Percentiles rank a stretch among this genome's conserved stretches.
Evolutionary conservation across 2,888 invertebrate species (phyloP).

Genomic region (Perizoma flavofasciatum): DNA sequence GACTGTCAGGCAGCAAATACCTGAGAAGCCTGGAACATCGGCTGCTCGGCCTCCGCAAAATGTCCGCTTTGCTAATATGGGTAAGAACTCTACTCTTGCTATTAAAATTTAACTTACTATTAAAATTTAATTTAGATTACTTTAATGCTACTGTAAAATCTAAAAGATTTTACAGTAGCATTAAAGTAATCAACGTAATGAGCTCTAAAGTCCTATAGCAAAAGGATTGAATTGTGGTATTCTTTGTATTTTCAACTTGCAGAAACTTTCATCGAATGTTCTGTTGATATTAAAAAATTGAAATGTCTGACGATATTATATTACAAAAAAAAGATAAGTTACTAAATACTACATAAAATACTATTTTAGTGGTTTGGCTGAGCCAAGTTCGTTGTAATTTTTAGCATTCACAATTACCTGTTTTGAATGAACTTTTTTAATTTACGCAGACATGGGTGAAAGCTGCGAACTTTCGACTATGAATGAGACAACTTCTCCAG

Average conservation of each 20-base stretch:
- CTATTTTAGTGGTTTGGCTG: slow-evolving; percentile 8
- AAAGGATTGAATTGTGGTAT: too few species aligned
- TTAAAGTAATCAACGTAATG: too few species aligned
- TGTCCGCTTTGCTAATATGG: slow-evolving; percentile 80
- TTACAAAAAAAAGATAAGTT: too few species aligned
- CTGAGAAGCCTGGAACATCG: slow-evolving; percentile 84
- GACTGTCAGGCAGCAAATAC: slow-evolving; percentile 90
- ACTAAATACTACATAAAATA: too few species aligned
- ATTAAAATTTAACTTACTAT: background rate
- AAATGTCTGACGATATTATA: too few species aligned
- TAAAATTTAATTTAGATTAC: background rate
- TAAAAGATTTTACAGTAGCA: too few species aligned
- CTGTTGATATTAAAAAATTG: too few species aligned
- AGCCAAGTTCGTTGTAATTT: slow-evolving; percentile 11
- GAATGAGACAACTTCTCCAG: slow-evolving; percentile 76
- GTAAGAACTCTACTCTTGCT: slow-evolving; percentile 50
- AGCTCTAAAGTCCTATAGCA: too few species aligned
- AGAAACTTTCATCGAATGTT: too few species aligned
- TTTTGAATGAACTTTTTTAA: slow-evolving; percentile 9
- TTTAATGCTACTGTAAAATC: too few species aligned
- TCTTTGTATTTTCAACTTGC: too few species aligned
- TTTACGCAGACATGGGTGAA: slow-evolving; percentile 65
- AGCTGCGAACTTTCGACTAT: slow-evolving; percentile 85
- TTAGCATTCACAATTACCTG: slow-evolving; percentile 4
- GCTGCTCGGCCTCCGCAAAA: slow-evolving; percentile 75